phyloP scores from a whole-genome alignment of 1,140 invertebrate genomes.

The Lasioglossum albipes region DNA sequence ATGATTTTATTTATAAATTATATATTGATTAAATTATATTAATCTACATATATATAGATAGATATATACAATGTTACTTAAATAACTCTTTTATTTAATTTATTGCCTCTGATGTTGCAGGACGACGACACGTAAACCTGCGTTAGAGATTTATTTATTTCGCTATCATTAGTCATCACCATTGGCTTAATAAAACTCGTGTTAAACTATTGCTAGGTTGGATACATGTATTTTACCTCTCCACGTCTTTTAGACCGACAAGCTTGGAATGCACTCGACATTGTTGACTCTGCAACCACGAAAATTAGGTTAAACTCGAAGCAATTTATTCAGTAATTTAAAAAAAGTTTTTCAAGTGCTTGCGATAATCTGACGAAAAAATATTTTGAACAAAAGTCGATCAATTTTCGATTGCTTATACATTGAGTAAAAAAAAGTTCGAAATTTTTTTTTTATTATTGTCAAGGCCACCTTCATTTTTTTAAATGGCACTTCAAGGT shows the following conservation, averaged over 20 bases:
- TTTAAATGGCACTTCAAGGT: too few species aligned
- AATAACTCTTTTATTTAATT: slow-evolving; percentile 42
- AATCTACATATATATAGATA: neutral
- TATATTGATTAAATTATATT: neutral
- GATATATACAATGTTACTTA: slow-evolving; percentile 10
- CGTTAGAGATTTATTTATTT: slow-evolving; percentile 55
- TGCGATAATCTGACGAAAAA: too few species aligned
- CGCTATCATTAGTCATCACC: slow-evolving; percentile 46
- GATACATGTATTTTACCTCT: neutral
- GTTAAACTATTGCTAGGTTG: slow-evolving; percentile 5
- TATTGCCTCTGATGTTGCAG: slow-evolving; percentile 23
- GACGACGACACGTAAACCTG: slow-evolving; percentile 11
- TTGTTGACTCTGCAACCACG: too few species aligned
- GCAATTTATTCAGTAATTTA: too few species aligned
- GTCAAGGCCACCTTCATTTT: too few species aligned
- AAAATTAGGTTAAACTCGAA: too few species aligned
- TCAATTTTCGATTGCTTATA: too few species aligned
- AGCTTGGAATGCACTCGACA: neutral
- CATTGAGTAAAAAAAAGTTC: too few species aligned
- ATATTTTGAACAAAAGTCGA: too few species aligned
- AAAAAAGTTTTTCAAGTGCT: too few species aligned
- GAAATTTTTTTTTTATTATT: too few species aligned
- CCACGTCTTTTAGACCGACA: neutral
- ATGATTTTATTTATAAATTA: slow-evolving; percentile 43
- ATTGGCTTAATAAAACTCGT: slow-evolving; percentile 53